Conservation (phyloP, 1,140 invertebrate genomes). For the Teleopsis dalmanni region DNA sequence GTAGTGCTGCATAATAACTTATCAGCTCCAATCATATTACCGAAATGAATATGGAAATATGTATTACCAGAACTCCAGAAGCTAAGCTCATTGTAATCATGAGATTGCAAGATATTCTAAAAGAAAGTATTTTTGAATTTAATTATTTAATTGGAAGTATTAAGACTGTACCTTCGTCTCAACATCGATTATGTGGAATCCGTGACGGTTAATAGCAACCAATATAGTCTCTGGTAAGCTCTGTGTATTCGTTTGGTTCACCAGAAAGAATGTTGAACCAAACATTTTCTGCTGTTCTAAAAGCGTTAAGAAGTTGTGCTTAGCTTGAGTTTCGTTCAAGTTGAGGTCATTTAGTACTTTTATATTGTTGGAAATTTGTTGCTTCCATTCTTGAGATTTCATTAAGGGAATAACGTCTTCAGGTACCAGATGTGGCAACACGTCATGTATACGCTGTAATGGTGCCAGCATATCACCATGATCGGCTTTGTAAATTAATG, state of each 20-base stretch:
- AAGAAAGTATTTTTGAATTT: conserved; percentile 24
- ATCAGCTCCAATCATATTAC: conserved; percentile 73
- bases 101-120: conserved; percentile 73
- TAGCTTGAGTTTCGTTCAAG: conserved; percentile 63
- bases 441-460: conserved; percentile 53
- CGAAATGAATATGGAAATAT: conserved; percentile 92
- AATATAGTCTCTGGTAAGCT: conserved; percentile 77
- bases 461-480: conserved; percentile 62
- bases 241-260: conserved; percentile 79
- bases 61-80: conserved; percentile 93
- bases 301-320: conserved; percentile 74
- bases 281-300: conserved; percentile 75
- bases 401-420: conserved; percentile 67
- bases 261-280: conserved; percentile 93
- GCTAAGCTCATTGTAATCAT: conserved; percentile 78
- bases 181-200: conserved; percentile 82
- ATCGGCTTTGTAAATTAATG: conserved; percentile 66
- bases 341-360: conserved; percentile 51
- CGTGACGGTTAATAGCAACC: conserved; percentile 85
- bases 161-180: conserved; percentile 66
- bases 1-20: conserved; percentile 89
- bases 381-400: conserved; percentile 76
- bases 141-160: neutral
- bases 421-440: conserved; percentile 71
- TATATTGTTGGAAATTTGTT: conserved; percentile 49